phyloP scores from a whole-genome alignment of 92 coral and sea anemone genomes.

The Epizoanthus rinbou region DNA sequence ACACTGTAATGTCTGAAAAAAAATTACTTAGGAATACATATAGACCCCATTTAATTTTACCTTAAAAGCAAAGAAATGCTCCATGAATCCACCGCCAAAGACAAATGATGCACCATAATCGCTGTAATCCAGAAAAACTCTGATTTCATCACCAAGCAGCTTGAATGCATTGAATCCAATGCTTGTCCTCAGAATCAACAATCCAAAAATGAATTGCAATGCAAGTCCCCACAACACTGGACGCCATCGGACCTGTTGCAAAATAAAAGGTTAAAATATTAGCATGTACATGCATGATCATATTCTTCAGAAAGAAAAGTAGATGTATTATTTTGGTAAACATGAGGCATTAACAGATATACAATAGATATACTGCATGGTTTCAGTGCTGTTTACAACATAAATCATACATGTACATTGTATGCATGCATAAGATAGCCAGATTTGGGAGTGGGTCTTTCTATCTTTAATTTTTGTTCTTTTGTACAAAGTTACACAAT shows the following conservation, averaged over 20 bases:
- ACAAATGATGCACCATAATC: conserved; percentile 80
- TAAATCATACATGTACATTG: too few relatives aligned
- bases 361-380: too few relatives aligned
- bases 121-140: conserved; percentile 80
- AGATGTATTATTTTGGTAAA: too few relatives aligned
- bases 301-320: too few relatives aligned
- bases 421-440: too few relatives aligned
- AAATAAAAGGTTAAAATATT: not conserved
- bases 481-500: too few relatives aligned
- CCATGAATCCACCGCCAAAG: conserved; percentile 66
- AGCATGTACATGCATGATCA: not conserved
- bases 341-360: too few relatives aligned
- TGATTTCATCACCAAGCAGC: conserved; percentile 75
- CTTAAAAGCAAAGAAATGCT: conserved; percentile 93
- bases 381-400: too few relatives aligned
- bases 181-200: conserved; percentile 82
- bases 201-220: conserved; percentile 90
- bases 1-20: too few relatives aligned
- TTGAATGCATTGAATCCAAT: conserved; percentile 75
- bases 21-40: too few relatives aligned
- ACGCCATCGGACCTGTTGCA: conserved; percentile 83
- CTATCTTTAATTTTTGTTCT: too few relatives aligned
- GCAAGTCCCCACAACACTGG: conserved; percentile 97
- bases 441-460: too few relatives aligned
- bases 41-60: conserved; percentile 22